A percentile compares a stretch with the other conserved stretches of the same genome.
Evolutionary conservation across 2,797 vertebrate species (phyloP).

Genomic region (Trichosurus vulpecula): DNA sequence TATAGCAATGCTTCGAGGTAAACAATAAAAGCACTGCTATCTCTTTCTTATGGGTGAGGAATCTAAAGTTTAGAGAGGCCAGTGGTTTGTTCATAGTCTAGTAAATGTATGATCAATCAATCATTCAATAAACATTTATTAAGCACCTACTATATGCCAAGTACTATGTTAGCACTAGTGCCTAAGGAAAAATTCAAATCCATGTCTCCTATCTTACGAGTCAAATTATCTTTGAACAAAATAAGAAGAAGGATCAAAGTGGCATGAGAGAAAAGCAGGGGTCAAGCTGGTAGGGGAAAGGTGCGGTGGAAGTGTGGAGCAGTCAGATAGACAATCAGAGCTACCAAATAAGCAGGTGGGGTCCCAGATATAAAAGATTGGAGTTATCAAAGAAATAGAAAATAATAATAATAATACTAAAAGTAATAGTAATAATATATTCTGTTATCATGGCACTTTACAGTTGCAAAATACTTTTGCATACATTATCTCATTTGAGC

Average conservation of each 20-base stretch:
- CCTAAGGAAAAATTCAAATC: not conserved
- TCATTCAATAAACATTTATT: not conserved
- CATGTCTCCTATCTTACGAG: not conserved
- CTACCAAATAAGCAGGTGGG: not conserved
- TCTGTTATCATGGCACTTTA: not conserved
- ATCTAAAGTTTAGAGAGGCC: conserved; percentile 7
- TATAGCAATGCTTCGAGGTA: not conserved
- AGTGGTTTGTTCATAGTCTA: not conserved
- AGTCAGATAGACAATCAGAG: not conserved
- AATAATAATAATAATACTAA: not conserved
- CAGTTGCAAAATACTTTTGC: not conserved
- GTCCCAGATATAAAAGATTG: not conserved
- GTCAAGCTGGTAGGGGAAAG: not conserved
- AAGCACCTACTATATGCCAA: not conserved
- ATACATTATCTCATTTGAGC: not conserved
- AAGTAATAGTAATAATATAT: not conserved
- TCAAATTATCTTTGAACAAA: not conserved
- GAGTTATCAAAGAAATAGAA: not conserved
- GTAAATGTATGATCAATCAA: not conserved
- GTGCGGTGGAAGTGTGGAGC: not conserved
- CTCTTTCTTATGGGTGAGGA: not conserved
- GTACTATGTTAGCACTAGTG: not conserved
- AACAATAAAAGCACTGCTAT: not conserved
- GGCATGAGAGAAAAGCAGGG: not conserved
- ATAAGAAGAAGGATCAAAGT: not conserved